Conservation (phyloP, 2,113 vertebrate species). For the Crotophaga sulcirostris region DNA sequence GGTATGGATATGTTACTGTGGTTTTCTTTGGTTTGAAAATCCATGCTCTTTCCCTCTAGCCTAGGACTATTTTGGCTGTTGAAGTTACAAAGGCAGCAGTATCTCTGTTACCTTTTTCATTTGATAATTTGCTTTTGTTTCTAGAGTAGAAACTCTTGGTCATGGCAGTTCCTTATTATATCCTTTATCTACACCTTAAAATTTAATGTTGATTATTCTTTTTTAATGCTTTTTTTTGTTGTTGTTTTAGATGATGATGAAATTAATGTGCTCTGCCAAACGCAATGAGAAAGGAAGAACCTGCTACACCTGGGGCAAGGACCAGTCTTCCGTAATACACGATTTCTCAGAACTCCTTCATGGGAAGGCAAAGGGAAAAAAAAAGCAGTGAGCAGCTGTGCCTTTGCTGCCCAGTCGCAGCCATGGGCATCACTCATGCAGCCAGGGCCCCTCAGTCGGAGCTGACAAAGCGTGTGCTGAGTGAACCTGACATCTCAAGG, state of each 20-base stretch:
- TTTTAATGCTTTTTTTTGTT: background rate
- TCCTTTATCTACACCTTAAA: background rate
- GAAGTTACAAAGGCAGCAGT: background rate
- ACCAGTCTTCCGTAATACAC: background rate
- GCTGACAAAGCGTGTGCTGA: background rate
- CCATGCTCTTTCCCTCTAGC: background rate
- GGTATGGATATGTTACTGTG: background rate
- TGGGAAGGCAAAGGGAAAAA: background rate
- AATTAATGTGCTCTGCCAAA: background rate
- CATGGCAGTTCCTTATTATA: background rate
- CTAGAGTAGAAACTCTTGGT: background rate
- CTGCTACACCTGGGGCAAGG: background rate
- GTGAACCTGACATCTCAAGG: background rate
- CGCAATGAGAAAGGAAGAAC: background rate
- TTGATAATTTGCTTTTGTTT: background rate
- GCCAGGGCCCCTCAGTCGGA: background rate
- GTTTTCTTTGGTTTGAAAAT: background rate
- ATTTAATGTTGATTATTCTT: background rate
- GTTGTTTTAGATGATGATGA: background rate
- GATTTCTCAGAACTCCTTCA: background rate
- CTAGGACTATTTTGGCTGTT: background rate
- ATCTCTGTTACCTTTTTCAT: background rate
- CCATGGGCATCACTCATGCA: background rate
- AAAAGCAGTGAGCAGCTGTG: background rate
- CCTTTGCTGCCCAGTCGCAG: background rate